Evolutionary conservation across 2,113 vertebrate species (phyloP).

Genomic region (Athene noctua): DNA sequence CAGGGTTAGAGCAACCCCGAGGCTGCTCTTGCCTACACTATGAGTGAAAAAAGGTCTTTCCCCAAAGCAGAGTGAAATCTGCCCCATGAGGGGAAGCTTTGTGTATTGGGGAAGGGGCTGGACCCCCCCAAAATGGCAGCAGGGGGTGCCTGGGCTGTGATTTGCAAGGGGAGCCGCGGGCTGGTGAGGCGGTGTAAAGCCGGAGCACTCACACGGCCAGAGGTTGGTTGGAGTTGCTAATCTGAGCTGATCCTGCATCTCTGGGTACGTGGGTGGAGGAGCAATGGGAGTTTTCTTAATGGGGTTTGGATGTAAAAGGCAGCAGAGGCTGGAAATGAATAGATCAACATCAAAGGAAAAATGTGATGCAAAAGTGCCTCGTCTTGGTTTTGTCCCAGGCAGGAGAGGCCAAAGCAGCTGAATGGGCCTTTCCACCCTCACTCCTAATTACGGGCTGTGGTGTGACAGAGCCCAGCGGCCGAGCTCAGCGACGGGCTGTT

Average conservation of each 20-base stretch:
- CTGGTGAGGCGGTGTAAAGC: fast-evolving
- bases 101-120: fast-evolving
- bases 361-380: not conserved
- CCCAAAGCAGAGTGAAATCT: not conserved
- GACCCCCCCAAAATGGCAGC: not conserved
- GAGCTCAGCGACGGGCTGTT: not conserved
- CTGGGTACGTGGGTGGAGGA: fast-evolving
- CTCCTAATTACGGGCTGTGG: not conserved
- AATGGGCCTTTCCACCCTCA: not conserved
- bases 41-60: not conserved
- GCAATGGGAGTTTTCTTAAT: not conserved
- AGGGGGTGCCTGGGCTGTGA: fast-evolving
- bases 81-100: not conserved
- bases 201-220: not conserved
- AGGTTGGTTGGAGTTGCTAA: not conserved
- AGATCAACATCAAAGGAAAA: not conserved
- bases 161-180: fast-evolving
- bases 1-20: not conserved
- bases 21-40: fast-evolving
- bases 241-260: not conserved
- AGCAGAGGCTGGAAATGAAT: not conserved
- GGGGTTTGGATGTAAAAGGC: not conserved
- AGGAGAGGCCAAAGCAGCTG: not conserved
- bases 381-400: not conserved
- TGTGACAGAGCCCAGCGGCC: not conserved